Evolutionary conservation across 2,797 vertebrate genomes (phyloP).

Genomic region (Merluccius polli): DNA sequence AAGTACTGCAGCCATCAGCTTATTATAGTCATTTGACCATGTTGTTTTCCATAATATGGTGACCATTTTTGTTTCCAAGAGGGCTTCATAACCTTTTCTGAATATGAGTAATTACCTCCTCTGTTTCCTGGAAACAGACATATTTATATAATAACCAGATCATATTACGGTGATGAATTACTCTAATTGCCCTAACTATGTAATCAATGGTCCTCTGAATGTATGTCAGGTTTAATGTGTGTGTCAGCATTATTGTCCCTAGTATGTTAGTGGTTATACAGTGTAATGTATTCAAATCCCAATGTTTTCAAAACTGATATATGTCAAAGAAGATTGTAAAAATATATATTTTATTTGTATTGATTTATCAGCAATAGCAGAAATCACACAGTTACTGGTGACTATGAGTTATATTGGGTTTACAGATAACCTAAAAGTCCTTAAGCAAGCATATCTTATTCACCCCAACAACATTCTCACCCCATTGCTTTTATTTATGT

Average conservation of each 20-base stretch:
- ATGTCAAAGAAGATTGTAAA: background rate
- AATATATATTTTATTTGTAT: background rate
- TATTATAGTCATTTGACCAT: conserved; percentile 56
- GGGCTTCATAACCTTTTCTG: background rate
- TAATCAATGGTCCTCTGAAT: background rate
- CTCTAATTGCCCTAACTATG: background rate
- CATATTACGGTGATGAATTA: background rate
- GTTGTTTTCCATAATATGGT: conserved; percentile 53
- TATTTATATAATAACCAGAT: background rate
- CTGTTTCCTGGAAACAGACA: background rate
- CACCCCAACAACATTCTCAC: too few relatives aligned
- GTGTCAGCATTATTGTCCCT: background rate
- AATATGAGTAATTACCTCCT: background rate
- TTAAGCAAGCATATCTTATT: too few relatives aligned
- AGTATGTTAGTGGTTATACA: background rate
- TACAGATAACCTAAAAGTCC: too few relatives aligned
- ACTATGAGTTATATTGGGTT: background rate
- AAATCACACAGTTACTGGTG: background rate
- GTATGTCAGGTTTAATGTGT: background rate
- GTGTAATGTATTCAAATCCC: background rate
- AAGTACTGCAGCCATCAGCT: background rate
- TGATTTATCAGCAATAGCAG: background rate
- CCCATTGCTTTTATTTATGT: too few relatives aligned
- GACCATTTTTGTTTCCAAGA: background rate
- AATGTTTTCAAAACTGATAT: background rate